Evolutionary conservation across 2,797 vertebrate genomes (phyloP).

Genomic region (Pipistrellus nathusii): DNA sequence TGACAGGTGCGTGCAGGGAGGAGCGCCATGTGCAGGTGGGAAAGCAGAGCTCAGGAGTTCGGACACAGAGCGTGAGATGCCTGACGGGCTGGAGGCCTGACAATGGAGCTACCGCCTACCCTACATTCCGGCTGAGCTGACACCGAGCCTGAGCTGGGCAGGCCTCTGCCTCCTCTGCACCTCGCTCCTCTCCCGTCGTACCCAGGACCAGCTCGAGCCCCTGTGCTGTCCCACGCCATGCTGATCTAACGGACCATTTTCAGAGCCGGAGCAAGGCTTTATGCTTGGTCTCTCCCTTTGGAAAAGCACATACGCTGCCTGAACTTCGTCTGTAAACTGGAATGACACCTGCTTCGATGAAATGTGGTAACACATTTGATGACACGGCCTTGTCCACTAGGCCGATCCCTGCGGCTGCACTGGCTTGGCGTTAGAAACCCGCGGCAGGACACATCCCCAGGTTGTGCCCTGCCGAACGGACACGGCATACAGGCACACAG

Average conservation of each 20-base stretch:
- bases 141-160: background rate
- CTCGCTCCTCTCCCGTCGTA: background rate
- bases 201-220: background rate
- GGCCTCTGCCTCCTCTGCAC: background rate
- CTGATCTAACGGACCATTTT: background rate
- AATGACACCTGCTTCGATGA: background rate
- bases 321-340: background rate
- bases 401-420: background rate
- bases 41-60: background rate
- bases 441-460: background rate
- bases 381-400: rapidly evolving
- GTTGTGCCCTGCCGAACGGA: background rate
- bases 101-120: background rate
- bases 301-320: background rate
- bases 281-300: background rate
- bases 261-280: background rate
- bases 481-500: background rate
- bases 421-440: background rate
- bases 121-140: background rate
- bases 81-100: background rate
- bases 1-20: background rate
- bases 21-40: background rate
- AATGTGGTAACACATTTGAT: rapidly evolving
- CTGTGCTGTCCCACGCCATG: background rate
- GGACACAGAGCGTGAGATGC: background rate